Evolutionary conservation across 2,888 invertebrate genomes (phyloP).

Genomic region (Eulithis prunata): DNA sequence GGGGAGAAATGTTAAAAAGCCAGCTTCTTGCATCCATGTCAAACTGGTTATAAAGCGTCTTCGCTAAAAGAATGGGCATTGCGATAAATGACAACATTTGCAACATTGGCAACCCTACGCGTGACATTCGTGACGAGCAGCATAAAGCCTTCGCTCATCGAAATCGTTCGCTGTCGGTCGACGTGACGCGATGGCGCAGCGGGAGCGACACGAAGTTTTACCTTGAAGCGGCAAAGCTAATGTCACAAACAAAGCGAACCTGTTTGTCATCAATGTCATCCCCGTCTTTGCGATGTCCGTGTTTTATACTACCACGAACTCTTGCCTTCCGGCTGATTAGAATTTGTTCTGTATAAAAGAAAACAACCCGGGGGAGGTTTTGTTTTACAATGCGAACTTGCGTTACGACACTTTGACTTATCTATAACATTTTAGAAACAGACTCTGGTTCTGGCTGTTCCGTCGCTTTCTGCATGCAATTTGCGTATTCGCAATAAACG

Average conservation of each 20-base stretch:
- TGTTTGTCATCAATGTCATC: constrained; percentile 47
- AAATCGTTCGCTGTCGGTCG: constrained; percentile 36
- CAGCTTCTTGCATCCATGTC: constrained; percentile 23
- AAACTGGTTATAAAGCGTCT: constrained; percentile 15
- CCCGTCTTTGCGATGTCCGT: constrained; percentile 29
- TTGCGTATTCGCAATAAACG: constrained; percentile 54
- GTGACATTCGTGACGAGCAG: constrained; percentile 31
- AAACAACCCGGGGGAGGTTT: constrained; percentile 20
- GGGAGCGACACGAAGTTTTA: constrained; percentile 36
- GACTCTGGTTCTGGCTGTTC: constrained; percentile 33
- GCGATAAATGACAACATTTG: constrained; percentile 19
- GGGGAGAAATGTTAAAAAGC: constrained; percentile 19
- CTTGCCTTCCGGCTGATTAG: constrained; percentile 35
- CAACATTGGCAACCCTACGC: constrained; percentile 24
- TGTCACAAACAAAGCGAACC: constrained; percentile 47
- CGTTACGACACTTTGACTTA: constrained; percentile 20
- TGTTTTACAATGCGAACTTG: constrained; percentile 20
- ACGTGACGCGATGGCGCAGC: constrained; percentile 8
- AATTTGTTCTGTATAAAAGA: constrained; percentile 25
- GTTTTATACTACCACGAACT: constrained; percentile 27
- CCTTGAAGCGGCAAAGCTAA: constrained; percentile 38
- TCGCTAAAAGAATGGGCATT: constrained; percentile 18
- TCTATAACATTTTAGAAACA: constrained; percentile 21
- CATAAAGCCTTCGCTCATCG: constrained; percentile 26
- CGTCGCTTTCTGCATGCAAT: constrained; percentile 48